Evolutionary conservation across 2,888 invertebrate species (phyloP).

Genomic region (Cryptocephalus moraei): DNA sequence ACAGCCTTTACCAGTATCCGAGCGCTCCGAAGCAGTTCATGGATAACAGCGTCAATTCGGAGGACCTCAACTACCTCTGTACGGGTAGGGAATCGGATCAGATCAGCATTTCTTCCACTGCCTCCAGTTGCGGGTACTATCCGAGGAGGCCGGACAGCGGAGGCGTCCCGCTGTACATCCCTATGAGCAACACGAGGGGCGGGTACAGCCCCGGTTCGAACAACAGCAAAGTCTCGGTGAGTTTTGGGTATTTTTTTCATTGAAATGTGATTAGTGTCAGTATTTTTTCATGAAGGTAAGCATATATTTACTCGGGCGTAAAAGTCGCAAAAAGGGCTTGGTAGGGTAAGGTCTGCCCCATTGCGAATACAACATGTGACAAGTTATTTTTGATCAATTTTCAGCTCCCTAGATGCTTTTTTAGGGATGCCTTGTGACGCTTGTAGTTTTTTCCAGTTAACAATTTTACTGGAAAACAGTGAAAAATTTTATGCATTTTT

Average conservation of each 20-base stretch:
- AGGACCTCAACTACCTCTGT: slow-evolving; percentile 42
- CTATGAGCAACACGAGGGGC: slow-evolving; percentile 45
- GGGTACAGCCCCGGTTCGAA: slow-evolving; percentile 47
- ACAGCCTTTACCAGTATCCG: slow-evolving; percentile 47
- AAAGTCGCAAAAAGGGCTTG: no score
- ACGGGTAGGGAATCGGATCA: slow-evolving; percentile 48
- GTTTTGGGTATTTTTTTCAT: slow-evolving; percentile 16
- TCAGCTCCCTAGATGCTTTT: no score
- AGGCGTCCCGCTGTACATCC: slow-evolving; percentile 43
- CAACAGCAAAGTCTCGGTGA: slow-evolving; percentile 52
- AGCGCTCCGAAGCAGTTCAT: slow-evolving; percentile 45
- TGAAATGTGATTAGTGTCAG: no score
- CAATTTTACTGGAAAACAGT: no score
- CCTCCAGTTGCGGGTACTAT: slow-evolving; percentile 47
- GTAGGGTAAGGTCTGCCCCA: no score
- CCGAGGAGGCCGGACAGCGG: slow-evolving; percentile 42
- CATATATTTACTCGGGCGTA: no score
- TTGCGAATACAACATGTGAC: no score
- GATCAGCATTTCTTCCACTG: slow-evolving; percentile 50
- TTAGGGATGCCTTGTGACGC: no score
- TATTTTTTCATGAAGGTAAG: no score
- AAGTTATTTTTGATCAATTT: no score
- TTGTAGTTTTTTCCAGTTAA: no score
- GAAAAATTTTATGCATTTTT: no score
- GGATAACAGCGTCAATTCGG: slow-evolving; percentile 47